phyloP scores from a whole-genome alignment of 2,888 invertebrate species.

The Ormyrus thymus region DNA sequence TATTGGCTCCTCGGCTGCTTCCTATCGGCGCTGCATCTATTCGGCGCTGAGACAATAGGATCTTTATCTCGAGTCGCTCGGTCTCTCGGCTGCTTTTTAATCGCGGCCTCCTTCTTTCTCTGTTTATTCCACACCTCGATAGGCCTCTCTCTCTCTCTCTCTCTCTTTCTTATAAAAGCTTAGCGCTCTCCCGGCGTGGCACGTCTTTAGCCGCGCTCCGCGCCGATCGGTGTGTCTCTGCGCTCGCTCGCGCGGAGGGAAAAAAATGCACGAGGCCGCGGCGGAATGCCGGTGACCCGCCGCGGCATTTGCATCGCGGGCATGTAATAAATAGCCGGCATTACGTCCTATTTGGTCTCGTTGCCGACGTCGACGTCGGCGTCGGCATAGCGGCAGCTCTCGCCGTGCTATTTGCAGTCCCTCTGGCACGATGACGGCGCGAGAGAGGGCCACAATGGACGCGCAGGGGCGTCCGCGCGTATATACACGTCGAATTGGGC shows the following conservation, averaged over 20 bases:
- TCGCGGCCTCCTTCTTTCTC: slow-evolving; percentile 3
- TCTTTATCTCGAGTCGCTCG: slow-evolving; percentile 43
- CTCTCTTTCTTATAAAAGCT: neutral
- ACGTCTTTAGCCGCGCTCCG: neutral
- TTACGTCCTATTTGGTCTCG: slow-evolving; percentile 69
- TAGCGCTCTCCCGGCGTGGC: neutral
- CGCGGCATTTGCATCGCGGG: slow-evolving; percentile 68
- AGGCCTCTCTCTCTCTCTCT: slow-evolving; percentile 7
- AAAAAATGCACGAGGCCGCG: slow-evolving; percentile 60
- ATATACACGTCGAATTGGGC: too few relatives aligned
- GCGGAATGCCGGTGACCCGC: slow-evolving; percentile 67
- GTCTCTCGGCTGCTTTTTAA: slow-evolving; percentile 37
- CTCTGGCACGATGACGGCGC: slow-evolving; percentile 46
- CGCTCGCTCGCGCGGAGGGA: slow-evolving; percentile 50
- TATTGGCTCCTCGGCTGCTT: slow-evolving; percentile 35
- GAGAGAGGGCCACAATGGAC: neutral
- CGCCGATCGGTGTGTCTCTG: slow-evolving; percentile 7
- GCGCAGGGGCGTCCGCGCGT: neutral
- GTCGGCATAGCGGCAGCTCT: slow-evolving; percentile 65
- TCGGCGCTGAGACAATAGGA: slow-evolving; percentile 50
- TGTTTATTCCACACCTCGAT: neutral
- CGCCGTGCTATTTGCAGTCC: slow-evolving; percentile 69
- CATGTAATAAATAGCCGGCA: slow-evolving; percentile 70
- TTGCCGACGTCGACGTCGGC: slow-evolving; percentile 54
- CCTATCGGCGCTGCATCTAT: slow-evolving; percentile 44